Conservation (phyloP, 1,140 invertebrate species). For the Philopotamus ludificatus region DNA sequence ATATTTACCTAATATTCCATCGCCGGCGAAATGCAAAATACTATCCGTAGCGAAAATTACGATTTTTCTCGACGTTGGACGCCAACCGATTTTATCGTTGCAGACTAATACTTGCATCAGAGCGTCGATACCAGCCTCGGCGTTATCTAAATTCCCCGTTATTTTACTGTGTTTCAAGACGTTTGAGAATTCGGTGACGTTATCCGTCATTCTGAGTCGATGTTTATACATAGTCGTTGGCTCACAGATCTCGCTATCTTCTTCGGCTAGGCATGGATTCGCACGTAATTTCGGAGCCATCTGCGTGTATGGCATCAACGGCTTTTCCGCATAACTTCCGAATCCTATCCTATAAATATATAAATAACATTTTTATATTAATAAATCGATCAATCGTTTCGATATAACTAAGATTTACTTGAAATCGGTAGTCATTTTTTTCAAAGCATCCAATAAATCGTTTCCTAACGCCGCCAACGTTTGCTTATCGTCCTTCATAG, state of each 20-base stretch:
- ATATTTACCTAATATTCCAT: constrained; percentile 57
- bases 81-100: constrained; percentile 65
- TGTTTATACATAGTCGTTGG: constrained; percentile 71
- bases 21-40: constrained; percentile 63
- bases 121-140: constrained; percentile 97
- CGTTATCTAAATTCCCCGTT: constrained; percentile 95
- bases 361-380: neutral
- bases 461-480: constrained; percentile 75
- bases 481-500: constrained; percentile 84
- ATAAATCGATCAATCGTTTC: no score
- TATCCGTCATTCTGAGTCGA: constrained; percentile 63
- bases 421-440: constrained; percentile 78
- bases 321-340: constrained; percentile 84
- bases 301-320: constrained; percentile 74
- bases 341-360: constrained; percentile 65
- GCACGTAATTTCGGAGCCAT: constrained; percentile 47
- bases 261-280: constrained; percentile 59
- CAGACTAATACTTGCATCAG: constrained; percentile 98
- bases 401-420: no score
- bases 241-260: constrained; percentile 52
- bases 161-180: constrained; percentile 68
- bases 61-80: constrained; percentile 58
- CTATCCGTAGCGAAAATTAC: constrained; percentile 65
- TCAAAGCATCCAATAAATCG: constrained; percentile 62
- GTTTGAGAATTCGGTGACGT: constrained; percentile 50